Evolutionary conservation across 2,888 invertebrate species (phyloP).

Genomic region (Alloscopus bannaensis): DNA sequence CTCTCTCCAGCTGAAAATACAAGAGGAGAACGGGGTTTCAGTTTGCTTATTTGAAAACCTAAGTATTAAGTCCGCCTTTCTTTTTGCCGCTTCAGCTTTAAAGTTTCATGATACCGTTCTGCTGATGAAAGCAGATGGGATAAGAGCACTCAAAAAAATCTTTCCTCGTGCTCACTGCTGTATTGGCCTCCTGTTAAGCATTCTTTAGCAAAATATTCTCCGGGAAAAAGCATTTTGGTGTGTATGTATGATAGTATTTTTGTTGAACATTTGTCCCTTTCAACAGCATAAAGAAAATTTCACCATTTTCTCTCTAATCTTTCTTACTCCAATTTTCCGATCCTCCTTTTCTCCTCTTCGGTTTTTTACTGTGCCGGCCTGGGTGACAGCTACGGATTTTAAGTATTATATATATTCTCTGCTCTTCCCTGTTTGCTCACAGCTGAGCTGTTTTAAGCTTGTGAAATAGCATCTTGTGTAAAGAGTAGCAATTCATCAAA

Average conservation of each 20-base stretch:
- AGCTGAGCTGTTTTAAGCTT: constrained; percentile 9
- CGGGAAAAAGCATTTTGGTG: no score
- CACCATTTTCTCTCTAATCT: constrained; percentile 5
- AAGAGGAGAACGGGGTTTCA: no score
- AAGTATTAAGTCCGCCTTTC: constrained; percentile 46
- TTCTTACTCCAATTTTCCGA: constrained; percentile 22
- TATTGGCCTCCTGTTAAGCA: no score
- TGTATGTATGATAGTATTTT: no score
- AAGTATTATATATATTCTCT: no score
- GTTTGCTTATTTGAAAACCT: constrained; percentile 44
- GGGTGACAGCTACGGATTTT: no score
- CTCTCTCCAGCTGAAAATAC: neutral
- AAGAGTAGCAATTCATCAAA: constrained; percentile 55
- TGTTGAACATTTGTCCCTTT: constrained; percentile 36
- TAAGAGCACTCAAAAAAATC: constrained; percentile 18
- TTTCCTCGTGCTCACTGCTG: no score
- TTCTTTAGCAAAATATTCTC: no score
- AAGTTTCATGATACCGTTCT: constrained; percentile 43
- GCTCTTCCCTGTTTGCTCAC: no score
- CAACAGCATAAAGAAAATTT: constrained; percentile 16
- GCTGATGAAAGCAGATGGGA: constrained; percentile 44
- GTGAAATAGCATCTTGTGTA: constrained; percentile 46
- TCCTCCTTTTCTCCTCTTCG: constrained; percentile 8
- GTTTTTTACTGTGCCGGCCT: no score
- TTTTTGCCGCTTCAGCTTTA: constrained; percentile 58